phyloP scores from a whole-genome alignment of 2,888 invertebrate genomes.

The Parelbella ahira region DNA sequence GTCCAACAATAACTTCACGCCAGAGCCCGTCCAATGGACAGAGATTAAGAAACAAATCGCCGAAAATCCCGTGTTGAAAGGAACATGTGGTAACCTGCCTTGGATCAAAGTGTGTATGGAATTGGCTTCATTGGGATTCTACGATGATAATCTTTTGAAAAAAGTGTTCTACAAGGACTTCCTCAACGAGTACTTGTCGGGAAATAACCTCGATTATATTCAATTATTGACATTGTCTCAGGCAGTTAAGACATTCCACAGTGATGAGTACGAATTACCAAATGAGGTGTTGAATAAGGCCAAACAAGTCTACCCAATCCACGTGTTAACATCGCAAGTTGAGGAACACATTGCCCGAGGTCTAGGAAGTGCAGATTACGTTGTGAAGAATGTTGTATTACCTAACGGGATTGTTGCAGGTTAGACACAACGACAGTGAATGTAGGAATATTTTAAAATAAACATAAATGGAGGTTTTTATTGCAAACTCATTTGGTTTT shows the following conservation, averaged over 20 bases:
- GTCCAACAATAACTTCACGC: conserved; percentile 82
- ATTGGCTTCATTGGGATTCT: conserved; percentile 81
- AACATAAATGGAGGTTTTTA: no score
- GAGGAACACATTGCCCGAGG: conserved; percentile 70
- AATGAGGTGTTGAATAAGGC: conserved; percentile 55
- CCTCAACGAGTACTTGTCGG: conserved; percentile 54
- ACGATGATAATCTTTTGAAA: conserved; percentile 73
- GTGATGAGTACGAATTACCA: conserved; percentile 56
- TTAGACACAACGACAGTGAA: conserved; percentile 37
- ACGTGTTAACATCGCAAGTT: conserved; percentile 58
- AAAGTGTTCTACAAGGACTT: conserved; percentile 75
- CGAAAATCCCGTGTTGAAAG: conserved; percentile 54
- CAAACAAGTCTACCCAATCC: conserved; percentile 47
- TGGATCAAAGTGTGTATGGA: conserved; percentile 79
- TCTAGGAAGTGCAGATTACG: conserved; percentile 79
- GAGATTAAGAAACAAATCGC: conserved; percentile 63
- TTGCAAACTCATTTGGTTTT: neutral
- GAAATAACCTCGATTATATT: conserved; percentile 63
- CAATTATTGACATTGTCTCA: conserved; percentile 79
- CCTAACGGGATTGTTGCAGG: conserved; percentile 79
- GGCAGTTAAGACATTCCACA: conserved; percentile 70
- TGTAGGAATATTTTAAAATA: no score
- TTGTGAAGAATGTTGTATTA: conserved; percentile 75
- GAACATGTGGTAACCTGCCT: conserved; percentile 58
- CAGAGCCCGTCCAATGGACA: conserved; percentile 72